phyloP scores from a whole-genome alignment of 2,888 invertebrate species.

The Orchesellides sinensis region DNA sequence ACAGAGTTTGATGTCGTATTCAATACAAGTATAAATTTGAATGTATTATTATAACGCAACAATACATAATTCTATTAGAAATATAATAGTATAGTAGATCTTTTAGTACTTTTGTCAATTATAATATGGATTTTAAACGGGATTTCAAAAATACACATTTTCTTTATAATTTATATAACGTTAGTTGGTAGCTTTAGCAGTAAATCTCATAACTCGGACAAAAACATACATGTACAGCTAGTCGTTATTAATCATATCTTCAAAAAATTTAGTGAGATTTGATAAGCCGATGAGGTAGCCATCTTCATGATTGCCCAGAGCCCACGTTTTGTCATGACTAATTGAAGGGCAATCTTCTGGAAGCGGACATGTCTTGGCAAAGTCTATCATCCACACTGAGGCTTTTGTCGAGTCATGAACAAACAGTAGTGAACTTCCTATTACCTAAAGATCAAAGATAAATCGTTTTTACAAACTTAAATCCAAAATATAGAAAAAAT shows the following conservation, averaged over 20 bases:
- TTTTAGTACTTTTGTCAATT: constrained; percentile 22
- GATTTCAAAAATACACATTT: constrained; percentile 51
- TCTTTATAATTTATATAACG: constrained; percentile 47
- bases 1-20: not conserved
- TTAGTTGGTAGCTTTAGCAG: constrained; percentile 52
- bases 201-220: no score
- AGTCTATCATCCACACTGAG: constrained; percentile 94
- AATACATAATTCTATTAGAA: not conserved
- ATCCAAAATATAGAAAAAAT: not conserved
- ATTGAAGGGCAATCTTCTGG: constrained; percentile 84
- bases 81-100: constrained; percentile 4
- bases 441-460: constrained; percentile 80
- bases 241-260: constrained; percentile 65
- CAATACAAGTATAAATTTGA: not conserved
- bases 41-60: not conserved
- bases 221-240: constrained; percentile 27
- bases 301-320: constrained; percentile 96
- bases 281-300: constrained; percentile 95
- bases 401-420: constrained; percentile 94
- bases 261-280: constrained; percentile 91
- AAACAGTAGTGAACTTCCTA: constrained; percentile 95
- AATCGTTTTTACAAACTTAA: not conserved
- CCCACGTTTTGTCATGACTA: constrained; percentile 89
- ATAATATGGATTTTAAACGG: constrained; percentile 27
- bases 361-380: constrained; percentile 94